Evolutionary conservation across 2,113 vertebrate species (phyloP).

Genomic region (Periophthalmus modestus): DNA sequence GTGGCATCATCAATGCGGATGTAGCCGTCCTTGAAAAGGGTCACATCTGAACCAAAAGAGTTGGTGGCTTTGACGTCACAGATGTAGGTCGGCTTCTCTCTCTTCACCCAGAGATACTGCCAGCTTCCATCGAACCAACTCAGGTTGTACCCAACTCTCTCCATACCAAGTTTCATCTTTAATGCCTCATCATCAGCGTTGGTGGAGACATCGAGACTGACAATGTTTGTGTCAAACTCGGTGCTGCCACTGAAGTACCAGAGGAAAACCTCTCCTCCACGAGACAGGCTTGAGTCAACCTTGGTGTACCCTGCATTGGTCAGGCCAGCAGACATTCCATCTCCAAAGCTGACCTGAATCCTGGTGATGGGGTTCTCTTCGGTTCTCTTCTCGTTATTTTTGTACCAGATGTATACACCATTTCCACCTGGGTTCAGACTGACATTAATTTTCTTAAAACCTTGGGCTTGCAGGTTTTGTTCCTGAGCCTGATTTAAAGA

Average conservation of each 20-base stretch:
- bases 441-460: neutral
- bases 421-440: neutral
- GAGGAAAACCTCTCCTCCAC: fast-evolving
- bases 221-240: neutral
- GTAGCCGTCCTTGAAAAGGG: fast-evolving
- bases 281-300: fast-evolving
- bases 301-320: neutral
- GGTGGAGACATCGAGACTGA: neutral
- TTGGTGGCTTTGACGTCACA: conserved; percentile 4
- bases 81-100: conserved; percentile 8
- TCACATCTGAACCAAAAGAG: fast-evolving
- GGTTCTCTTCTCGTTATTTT: too few species aligned
- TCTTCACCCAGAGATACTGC: neutral
- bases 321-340: neutral
- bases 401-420: neutral
- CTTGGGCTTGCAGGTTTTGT: neutral
- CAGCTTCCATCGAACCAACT: neutral
- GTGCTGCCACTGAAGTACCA: neutral
- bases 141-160: neutral
- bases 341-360: neutral
- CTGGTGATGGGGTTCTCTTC: neutral
- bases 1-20: neutral
- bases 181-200: neutral
- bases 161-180: neutral
- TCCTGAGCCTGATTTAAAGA: neutral